Evolutionary conservation across 2,113 vertebrate species (phyloP).

Genomic region (Boleophthalmus pectinirostris): DNA sequence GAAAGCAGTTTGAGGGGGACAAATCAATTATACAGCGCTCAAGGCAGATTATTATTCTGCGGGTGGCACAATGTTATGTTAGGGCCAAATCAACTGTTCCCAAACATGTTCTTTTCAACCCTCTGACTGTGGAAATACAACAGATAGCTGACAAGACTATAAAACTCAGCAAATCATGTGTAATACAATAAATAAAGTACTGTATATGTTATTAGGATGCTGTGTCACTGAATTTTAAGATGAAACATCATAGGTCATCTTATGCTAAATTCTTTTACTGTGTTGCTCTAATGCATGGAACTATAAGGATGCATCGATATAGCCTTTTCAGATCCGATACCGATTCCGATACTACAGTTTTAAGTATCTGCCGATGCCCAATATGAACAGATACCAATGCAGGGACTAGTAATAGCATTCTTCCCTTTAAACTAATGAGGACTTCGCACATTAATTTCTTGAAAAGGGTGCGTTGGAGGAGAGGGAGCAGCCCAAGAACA

Average conservation of each 20-base stretch:
- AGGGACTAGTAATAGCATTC: too few relatives aligned
- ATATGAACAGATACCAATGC: too few relatives aligned
- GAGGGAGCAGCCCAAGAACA: too few relatives aligned
- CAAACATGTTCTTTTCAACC: background rate
- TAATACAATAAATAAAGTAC: background rate
- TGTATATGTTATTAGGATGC: background rate
- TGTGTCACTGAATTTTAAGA: background rate
- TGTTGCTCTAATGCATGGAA: too few relatives aligned
- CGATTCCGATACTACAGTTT: too few relatives aligned
- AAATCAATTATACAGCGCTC: slow-evolving; percentile 48
- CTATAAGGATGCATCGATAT: too few relatives aligned
- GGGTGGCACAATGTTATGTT: slow-evolving; percentile 31
- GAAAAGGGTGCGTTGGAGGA: too few relatives aligned
- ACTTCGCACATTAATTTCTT: too few relatives aligned
- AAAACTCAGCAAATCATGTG: background rate
- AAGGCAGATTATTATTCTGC: slow-evolving; percentile 39
- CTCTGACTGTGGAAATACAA: background rate
- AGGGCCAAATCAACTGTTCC: slow-evolving; percentile 4
- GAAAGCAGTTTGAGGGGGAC: slow-evolving; percentile 25
- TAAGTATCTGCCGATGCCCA: too few relatives aligned
- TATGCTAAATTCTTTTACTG: too few relatives aligned
- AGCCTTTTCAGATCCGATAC: too few relatives aligned
- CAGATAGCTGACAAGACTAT: background rate
- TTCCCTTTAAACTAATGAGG: too few relatives aligned
- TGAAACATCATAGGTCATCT: background rate